A percentile compares a stretch with the other conserved stretches of the same genome.
Conservation (phyloP, 2,888 invertebrate genomes). For the Encarsia formosa region DNA sequence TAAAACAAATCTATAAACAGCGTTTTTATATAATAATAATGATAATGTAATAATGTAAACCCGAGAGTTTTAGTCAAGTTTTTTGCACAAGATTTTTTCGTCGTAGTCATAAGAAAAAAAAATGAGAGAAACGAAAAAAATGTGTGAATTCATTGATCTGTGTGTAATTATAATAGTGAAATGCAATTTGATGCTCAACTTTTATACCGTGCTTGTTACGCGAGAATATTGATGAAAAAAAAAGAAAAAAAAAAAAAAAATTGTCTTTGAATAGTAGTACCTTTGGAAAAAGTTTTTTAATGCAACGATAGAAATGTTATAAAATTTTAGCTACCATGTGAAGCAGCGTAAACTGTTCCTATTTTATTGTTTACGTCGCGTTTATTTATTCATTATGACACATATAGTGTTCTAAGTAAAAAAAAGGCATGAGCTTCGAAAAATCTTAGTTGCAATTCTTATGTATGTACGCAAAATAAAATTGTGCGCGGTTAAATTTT, state of each 20-base stretch:
- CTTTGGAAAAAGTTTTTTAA: constrained; percentile 13
- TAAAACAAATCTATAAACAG: too few relatives aligned
- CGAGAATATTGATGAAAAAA: constrained; percentile 23
- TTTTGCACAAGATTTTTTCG: constrained; percentile 19
- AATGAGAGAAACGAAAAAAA: background rate
- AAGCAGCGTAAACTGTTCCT: constrained; percentile 27
- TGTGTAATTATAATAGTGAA: constrained; percentile 37
- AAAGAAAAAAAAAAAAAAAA: constrained; percentile 4
- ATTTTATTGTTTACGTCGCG: constrained; percentile 25
- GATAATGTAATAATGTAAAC: background rate
- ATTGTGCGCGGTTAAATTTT: constrained; percentile 20
- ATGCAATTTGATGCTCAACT: constrained; percentile 47
- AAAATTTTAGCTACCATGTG: background rate
- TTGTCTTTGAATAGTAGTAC: constrained; percentile 10
- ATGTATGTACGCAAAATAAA: constrained; percentile 2
- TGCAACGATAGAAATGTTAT: constrained; percentile 17
- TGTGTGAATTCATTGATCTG: constrained; percentile 31
- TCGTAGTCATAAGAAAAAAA: background rate
- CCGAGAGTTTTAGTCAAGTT: constrained; percentile 7
- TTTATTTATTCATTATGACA: constrained; percentile 5
- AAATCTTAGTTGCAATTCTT: constrained; percentile 15
- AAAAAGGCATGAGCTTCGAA: background rate
- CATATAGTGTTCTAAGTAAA: constrained; percentile 22
- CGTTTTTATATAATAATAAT: too few relatives aligned
- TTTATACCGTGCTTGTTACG: constrained; percentile 45